Base-by-base conservation (phyloP, 2,113 vertebrate genomes). In the Arvicanthis niloticus region DNA sequence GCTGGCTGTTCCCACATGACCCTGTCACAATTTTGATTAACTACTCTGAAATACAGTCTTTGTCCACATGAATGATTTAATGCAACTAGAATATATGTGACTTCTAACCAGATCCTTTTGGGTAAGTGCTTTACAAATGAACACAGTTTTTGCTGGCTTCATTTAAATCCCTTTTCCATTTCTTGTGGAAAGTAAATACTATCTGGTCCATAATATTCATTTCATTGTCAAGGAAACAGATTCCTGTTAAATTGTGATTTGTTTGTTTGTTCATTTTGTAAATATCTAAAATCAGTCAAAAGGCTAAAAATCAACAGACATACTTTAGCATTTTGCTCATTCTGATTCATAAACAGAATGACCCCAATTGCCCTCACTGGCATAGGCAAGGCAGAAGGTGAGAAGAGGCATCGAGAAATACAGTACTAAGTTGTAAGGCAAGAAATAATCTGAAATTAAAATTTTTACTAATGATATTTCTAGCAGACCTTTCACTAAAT, bases 371-470 rank as follows among this genome's bases (percentile, higher is more conserved):
- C 68, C 51, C 10, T 77, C 34, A 34, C 13, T 93, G 73, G 17
- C 10, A 42, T 0, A 22, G 15, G 67, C 81, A 89, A 53, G 13
- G 85, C 12, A 34, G 65, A 87, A 21, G 45, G 24, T 5, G 3
- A 62, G 37, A 16, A 10, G 9, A 13, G 77, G n/a, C 3, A 58
- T 80, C 91, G 31, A 92, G 65, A 85, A 96, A 45, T 42, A 73
- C 1, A 80, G 56, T 19, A 26, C 84, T 75, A 88, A 88, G 10
- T 62, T 90, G 21, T 13, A 91, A 13, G 16, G 17, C 24, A 87
- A 82, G 91, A 68, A 94, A 60, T n/a, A 67, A 89, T 10, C 21
- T 72, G 42, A 45, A 98, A 80, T 91, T 93, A 89, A 68, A 34
- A 7, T 68, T 68, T 37, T 37, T 37, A 68, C 67, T 37, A 68